Base-by-base conservation (phyloP, 1,140 invertebrate species). In the Pseudomyrmex flavicornis region DNA sequence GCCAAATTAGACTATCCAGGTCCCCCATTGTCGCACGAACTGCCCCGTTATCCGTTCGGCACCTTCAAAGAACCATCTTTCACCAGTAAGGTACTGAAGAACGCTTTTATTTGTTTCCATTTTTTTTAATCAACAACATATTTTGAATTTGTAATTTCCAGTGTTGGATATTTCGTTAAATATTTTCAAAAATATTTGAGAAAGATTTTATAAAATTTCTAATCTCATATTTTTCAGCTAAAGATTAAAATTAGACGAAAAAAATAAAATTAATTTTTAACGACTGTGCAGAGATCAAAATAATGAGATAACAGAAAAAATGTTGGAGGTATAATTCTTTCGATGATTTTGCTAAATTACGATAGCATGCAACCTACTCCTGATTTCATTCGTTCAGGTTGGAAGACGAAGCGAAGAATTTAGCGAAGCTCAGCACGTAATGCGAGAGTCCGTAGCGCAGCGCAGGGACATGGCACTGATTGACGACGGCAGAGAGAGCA, bases 1-100 rank as follows among this genome's bases (percentile, higher is more conserved):
- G 95, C 96, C 13, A 98, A 98, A 94, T 94, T 99, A 85, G 98
- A 99, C 92, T 95, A 97, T 89, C 97, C 98, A 1, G 97, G 97
- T 0, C 95, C 96, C 4, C 95, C 96, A 2, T 94, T 95, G 83
- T 93, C 95, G 1, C 96, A 96, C 75, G 98, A 99, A 95, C 93
- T 98, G 66, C 98, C 98, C 9, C 96, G 96, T 80, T 95, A 96
- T 85, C 97, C 97, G 2, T 97, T 99, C 90, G 98, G 98, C 5
- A 93, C 96, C 12, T 98, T 99, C 90, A 96, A 96, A 73, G 97
- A 97, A 89, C 97, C 97, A 8, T 95, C 96, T 61, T 96, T 97
- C 74, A 94, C 95, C 12, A 95, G 93, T 85, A 95, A 95, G 92
- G 95, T 95, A 90, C 74, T 62, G 52, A 50, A 68, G 1, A 52